Evolutionary conservation across 2,113 vertebrate species (phyloP).

Genomic region (Paradoxurus hermaphroditus): DNA sequence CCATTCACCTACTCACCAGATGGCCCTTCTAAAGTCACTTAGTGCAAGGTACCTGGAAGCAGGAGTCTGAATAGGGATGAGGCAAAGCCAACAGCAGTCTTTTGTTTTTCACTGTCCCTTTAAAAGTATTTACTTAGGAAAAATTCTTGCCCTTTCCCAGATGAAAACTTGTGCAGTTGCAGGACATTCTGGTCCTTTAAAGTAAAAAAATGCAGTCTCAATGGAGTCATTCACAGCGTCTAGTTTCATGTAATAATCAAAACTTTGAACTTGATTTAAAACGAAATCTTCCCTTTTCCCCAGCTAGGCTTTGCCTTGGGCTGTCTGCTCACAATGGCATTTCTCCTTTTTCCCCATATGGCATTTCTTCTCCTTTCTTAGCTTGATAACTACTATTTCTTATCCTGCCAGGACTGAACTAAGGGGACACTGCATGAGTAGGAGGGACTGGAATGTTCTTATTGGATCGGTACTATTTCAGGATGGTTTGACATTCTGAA

Average conservation of each 20-base stretch:
- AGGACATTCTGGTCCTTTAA: constrained; percentile 47
- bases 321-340: neutral
- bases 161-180: constrained; percentile 36
- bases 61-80: neutral
- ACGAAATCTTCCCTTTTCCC: neutral
- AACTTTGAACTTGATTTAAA: constrained; percentile 53
- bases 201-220: constrained; percentile 43
- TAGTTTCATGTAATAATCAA: constrained; percentile 34
- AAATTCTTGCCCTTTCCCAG: constrained; percentile 49
- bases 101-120: neutral
- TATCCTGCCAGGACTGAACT: neutral
- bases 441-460: neutral
- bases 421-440: neutral
- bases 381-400: neutral
- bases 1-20: neutral
- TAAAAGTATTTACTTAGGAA: constrained; percentile 33
- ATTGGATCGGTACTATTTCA: neutral
- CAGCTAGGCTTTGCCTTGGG: neutral
- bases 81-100: neutral
- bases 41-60: neutral
- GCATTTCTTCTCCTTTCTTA: neutral
- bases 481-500: neutral
- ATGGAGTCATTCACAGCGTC: constrained; percentile 45
- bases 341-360: neutral
- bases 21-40: neutral